Evolutionary conservation across 2,888 invertebrate genomes (phyloP), one percentile per base, ranked within the genome.

Genomic region (Tetragnatha montana): DNA sequence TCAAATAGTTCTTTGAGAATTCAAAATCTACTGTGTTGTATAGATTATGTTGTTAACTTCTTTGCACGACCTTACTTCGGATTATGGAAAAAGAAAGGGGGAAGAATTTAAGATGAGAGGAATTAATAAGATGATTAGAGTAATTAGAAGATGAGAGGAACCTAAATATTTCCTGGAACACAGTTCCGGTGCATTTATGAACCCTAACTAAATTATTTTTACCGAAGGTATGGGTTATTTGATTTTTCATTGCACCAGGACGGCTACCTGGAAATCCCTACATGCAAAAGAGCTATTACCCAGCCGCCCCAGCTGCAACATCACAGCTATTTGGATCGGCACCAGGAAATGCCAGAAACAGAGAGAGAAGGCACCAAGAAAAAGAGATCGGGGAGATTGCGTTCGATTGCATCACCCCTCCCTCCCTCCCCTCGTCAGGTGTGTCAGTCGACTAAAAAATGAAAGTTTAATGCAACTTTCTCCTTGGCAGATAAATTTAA

Each of bases 401-500:
- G 35, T 85, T 79, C 35, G 35, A 85, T 85, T 85, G 85, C 85
- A 79, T 85, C 85, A 85, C 70, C 21, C 35, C 35, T 35, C 35
- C 35, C 35, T 35, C 35, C 35, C 35, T 35, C 35, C 35, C 35
- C 19, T 19, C 51, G 84, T 84, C 84, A 84, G 84, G 84, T 75
- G 83, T 68, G 76, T n/a, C 51, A 69, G 22, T 8, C 14, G 47
- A n/a, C 49, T 21, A 76, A 50, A 76, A 76, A 76, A 76, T 17
- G 76, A 71, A 71, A 76, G 49, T 51, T 50, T 85, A 50, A 49
- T 78, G 50, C 71, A 78, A 71, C 78, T 85, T 78, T 70, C 71
- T 85, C 78, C 71, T 8, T 12, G 14, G 71, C 50, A 81, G 81
- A 85, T 78, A 79, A 71, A 78, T 78, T 85, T 85, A 85, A 69